These are phyloP conservation scores for Melinaea marsaeus DNA, from an alignment of 2,888 invertebrate genomes.

Conservation along the genomic window DNA sequence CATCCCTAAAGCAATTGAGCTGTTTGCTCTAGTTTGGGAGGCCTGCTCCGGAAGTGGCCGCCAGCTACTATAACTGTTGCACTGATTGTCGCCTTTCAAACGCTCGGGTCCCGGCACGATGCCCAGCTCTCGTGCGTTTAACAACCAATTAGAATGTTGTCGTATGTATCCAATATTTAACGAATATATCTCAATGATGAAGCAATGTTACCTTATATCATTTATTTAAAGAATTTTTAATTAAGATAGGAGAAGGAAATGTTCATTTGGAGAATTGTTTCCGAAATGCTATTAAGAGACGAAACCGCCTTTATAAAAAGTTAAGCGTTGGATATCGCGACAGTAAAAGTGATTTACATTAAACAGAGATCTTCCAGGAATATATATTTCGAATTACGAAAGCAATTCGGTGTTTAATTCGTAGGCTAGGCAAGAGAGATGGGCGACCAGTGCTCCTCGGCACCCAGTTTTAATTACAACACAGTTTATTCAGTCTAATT, in stretches of 20 bases:
- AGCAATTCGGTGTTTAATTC: constrained; percentile 77
- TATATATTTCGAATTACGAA: constrained; percentile 75
- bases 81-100: constrained; percentile 56
- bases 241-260: neutral
- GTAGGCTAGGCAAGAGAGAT: constrained; percentile 75
- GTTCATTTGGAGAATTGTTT: constrained; percentile 2
- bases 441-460: constrained; percentile 60
- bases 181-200: neutral
- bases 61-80: constrained; percentile 73
- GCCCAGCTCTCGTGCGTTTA: constrained; percentile 30
- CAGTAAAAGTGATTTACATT: constrained; percentile 76
- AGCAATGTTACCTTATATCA: neutral
- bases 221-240: neutral
- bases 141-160: constrained; percentile 31
- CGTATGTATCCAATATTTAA: constrained; percentile 14
- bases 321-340: constrained; percentile 51
- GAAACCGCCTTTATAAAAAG: constrained; percentile 20
- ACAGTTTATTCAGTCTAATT: constrained; percentile 76
- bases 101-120: constrained; percentile 23
- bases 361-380: constrained; percentile 67
- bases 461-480: constrained; percentile 73
- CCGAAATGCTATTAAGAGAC: constrained; percentile 10
- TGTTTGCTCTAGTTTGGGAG: constrained; percentile 72
- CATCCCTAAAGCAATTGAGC: constrained; percentile 62
- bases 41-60: constrained; percentile 67